Evolutionary conservation across 2,888 invertebrate genomes (phyloP).

Genomic region (Brachypterus glaber): DNA sequence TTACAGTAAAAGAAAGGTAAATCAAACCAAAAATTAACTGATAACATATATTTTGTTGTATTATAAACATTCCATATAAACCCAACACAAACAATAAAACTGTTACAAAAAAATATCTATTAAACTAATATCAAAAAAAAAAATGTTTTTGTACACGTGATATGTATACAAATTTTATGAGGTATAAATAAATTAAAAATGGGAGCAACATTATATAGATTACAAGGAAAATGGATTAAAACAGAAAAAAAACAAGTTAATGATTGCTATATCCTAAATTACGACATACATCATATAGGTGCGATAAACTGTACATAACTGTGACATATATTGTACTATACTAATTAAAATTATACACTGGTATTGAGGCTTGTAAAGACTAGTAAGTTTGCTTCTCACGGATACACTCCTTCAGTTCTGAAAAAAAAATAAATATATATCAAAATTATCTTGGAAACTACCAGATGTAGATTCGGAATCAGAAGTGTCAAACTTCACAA

Average conservation of each 20-base stretch:
- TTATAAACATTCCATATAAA: conserved; percentile 42
- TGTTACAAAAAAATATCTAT: conserved; percentile 32
- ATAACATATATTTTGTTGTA: conserved; percentile 20
- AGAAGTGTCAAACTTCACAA: not conserved
- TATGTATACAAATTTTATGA: conserved; percentile 28
- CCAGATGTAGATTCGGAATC: too few species aligned
- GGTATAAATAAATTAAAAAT: conserved; percentile 33
- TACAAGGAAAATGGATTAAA: conserved; percentile 18
- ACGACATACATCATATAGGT: conserved; percentile 28
- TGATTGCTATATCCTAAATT: conserved; percentile 25
- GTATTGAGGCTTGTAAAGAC: conserved; percentile 41
- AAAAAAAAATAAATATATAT: conserved; percentile 26
- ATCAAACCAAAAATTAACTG: too few species aligned
- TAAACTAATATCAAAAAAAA: conserved; percentile 30
- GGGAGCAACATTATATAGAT: conserved; percentile 13
- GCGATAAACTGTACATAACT: conserved; percentile 41
- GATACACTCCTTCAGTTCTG: conserved; percentile 51
- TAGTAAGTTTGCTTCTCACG: conserved; percentile 37
- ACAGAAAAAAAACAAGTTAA: conserved; percentile 20
- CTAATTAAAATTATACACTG: conserved; percentile 31
- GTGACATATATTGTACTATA: conserved; percentile 37
- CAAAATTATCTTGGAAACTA: too few species aligned
- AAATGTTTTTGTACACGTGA: conserved; percentile 35
- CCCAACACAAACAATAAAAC: conserved; percentile 41
- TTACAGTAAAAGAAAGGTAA: too few species aligned